Evolutionary conservation across 2,113 vertebrate genomes (phyloP).

Genomic region (Ammodytes dubius): DNA sequence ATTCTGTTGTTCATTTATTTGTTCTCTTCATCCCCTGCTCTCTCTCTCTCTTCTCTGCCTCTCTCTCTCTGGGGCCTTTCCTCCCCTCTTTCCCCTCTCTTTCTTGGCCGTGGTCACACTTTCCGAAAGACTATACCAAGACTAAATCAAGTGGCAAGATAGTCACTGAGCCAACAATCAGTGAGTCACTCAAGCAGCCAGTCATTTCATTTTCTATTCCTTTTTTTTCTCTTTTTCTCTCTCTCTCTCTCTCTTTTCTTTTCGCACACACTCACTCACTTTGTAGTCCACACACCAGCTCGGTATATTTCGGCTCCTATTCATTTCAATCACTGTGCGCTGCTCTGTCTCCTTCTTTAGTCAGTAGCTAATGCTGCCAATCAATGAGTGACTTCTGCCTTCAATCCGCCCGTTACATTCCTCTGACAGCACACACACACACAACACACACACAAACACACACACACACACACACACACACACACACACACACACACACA

Average conservation of each 20-base stretch:
- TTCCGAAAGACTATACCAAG: constrained; percentile 1
- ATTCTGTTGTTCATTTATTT: background rate
- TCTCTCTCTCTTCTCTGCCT: background rate
- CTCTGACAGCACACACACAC: background rate
- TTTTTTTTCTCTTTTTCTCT: background rate
- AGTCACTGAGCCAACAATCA: constrained; percentile 18
- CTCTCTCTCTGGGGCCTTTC: background rate
- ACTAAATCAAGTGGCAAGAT: constrained; percentile 33
- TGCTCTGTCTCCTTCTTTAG: background rate
- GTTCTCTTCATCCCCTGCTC: background rate
- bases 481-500: constrained; percentile 30
- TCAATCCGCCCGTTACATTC: constrained; percentile 9
- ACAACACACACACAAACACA: background rate
- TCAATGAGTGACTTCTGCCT: constrained; percentile 12
- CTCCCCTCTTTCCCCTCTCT: background rate
- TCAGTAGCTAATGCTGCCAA: constrained; percentile 1
- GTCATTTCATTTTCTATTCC: background rate
- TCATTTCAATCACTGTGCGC: constrained; percentile 29
- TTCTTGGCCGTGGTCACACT: constrained; percentile 6
- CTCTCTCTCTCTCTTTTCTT: background rate
- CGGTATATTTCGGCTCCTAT: background rate
- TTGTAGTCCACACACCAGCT: background rate
- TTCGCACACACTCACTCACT: background rate
- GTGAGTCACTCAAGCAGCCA: constrained; percentile 8
- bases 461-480: constrained; percentile 9